A percentile compares a stretch with the other conserved stretches of the same genome.
These are phyloP conservation scores for Dasyurus viverrinus DNA, from an alignment of 2,113 vertebrate genomes.

Conservation along the genomic window DNA sequence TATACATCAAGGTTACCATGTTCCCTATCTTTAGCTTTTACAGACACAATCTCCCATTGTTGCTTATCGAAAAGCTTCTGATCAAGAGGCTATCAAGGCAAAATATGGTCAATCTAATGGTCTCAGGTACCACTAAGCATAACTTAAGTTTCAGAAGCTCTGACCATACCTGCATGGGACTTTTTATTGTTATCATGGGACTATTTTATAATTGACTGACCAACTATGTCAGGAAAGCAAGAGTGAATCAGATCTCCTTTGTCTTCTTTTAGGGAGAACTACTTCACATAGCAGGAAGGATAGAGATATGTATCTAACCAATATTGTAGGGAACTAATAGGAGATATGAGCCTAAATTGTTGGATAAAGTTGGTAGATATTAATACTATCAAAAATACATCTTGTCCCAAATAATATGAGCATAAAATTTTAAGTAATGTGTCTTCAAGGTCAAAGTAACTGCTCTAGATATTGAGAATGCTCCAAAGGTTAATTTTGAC, in stretches of 20 bases:
- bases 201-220: not conserved
- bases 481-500: too few species aligned
- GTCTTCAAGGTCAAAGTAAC: not conserved
- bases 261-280: not conserved
- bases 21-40: not conserved
- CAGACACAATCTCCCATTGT: not conserved
- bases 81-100: not conserved
- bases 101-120: not conserved
- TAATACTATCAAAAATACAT: not conserved
- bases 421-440: not conserved
- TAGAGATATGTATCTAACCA: not conserved
- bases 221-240: not conserved
- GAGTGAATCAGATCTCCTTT: not conserved
- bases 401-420: not conserved
- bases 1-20: not conserved
- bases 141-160: not conserved
- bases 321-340: not conserved
- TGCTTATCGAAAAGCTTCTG: not conserved
- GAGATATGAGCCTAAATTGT: too few species aligned
- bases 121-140: not conserved
- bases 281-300: not conserved
- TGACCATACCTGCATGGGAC: too few species aligned
- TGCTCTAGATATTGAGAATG: too few species aligned
- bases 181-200: not conserved
- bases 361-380: too few species aligned